Base-by-base conservation (phyloP, 1,140 invertebrate genomes). In the Daktulosphaira vitifoliae region DNA sequence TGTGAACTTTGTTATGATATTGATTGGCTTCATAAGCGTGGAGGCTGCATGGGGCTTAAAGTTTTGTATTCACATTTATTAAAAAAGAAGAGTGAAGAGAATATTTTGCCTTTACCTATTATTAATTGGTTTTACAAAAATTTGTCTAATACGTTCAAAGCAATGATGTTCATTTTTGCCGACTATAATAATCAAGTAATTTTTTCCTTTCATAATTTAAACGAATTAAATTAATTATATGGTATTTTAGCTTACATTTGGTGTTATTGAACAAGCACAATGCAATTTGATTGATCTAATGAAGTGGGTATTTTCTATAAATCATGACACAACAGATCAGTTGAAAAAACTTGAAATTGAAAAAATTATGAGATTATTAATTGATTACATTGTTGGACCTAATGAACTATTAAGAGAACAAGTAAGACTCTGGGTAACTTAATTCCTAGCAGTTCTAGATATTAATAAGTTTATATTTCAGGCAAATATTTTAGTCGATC, bases 181-280 rank as follows among this genome's bases (percentile, higher is more conserved):
- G 56, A 62, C 44, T 48, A 15, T 0, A 46, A 48, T 18, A 16
- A 3, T 46, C 42, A 62, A 16, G 56, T 62, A 62, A 11, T 46
- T 26, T 6, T 33, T 33, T 6, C 11, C 11, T 6, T 5, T 33
- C 29, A 33, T 11, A 5, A 33, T 0, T 20, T 62, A 3, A 7
- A 18, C 22, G 18, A 3, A 9, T 48, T 39, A 33, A 29, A 20
- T 8, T 33, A 33, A 29, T 15, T 29, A 0, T 16, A 22, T 48
- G 1, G 39, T 33, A 33, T 62, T 62, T 48, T 62, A 62, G 56
- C 29, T 62, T 8, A 29, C 42, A 26, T 62, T 62, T 62, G 56
- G 56, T 62, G 6, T 20, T 22, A 1, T 62, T 13, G 18, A 62
- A 7, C 29, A 20, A 48, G 56, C 56, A 15, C 7, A 18, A 20